Evolutionary conservation across 2,888 invertebrate genomes (phyloP).

Genomic region (Andrena minutula): DNA sequence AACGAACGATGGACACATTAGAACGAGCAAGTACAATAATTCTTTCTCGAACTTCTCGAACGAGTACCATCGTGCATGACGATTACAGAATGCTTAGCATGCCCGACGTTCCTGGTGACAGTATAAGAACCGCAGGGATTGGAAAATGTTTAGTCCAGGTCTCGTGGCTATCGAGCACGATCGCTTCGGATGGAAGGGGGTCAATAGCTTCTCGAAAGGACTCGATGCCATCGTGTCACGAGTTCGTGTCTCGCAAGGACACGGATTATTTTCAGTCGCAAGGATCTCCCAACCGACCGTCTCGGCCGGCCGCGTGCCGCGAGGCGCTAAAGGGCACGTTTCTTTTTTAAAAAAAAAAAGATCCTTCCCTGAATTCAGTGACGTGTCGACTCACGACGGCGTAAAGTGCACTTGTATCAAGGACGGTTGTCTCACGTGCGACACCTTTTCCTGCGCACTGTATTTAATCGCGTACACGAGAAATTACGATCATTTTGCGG

Average conservation of each 20-base stretch:
- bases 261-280: slow-evolving; percentile 30
- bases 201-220: slow-evolving; percentile 54
- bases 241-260: slow-evolving; percentile 53
- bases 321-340: slow-evolving; percentile 25
- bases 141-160: slow-evolving; percentile 48
- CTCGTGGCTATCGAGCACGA: background rate
- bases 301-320: background rate
- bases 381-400: background rate
- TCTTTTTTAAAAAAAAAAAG: background rate
- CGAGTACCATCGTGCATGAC: no score
- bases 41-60: no score
- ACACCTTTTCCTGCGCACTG: background rate
- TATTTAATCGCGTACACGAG: background rate
- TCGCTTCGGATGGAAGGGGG: slow-evolving; percentile 13
- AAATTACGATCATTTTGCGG: background rate
- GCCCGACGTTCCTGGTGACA: slow-evolving; percentile 26
- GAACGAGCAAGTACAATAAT: no score
- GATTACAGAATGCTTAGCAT: no score
- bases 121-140: slow-evolving; percentile 22
- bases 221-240: slow-evolving; percentile 39
- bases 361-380: background rate
- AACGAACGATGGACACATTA: no score
- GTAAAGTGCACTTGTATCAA: slow-evolving; percentile 10
- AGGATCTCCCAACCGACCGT: slow-evolving; percentile 3
- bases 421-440: slow-evolving; percentile 13